Conservation (phyloP, 2,888 invertebrate genomes). For the Protophormia terraenovae region DNA sequence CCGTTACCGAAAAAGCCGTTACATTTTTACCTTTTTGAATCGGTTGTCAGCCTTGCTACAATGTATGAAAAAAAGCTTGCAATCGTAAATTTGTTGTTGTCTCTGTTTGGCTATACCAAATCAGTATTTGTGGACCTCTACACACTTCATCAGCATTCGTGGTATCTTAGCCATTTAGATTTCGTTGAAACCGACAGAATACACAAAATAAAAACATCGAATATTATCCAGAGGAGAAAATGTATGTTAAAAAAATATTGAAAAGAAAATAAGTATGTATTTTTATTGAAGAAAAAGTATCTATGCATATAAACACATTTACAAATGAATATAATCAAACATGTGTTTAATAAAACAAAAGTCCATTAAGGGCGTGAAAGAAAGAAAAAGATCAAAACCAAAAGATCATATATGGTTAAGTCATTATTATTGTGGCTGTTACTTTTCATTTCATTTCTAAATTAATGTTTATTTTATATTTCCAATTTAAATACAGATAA, state of each 20-base stretch:
- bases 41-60: too few species aligned
- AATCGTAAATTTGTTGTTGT: too few species aligned
- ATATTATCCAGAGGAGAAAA: too few species aligned
- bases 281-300: background rate
- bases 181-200: too few species aligned
- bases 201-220: too few species aligned
- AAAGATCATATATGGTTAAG: conserved; percentile 10
- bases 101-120: too few species aligned
- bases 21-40: too few species aligned
- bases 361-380: conserved; percentile 17
- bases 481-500: conserved; percentile 1
- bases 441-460: background rate
- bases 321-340: background rate
- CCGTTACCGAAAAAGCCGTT: too few species aligned
- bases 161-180: too few species aligned
- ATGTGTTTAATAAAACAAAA: conserved; percentile 9
- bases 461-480: conserved; percentile 17
- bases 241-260: background rate
- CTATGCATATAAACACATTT: background rate
- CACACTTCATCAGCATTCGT: too few species aligned
- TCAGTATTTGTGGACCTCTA: too few species aligned
- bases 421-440: background rate
- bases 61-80: too few species aligned
- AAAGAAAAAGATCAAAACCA: background rate
- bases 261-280: background rate